Base-by-base conservation (phyloP, 2,113 vertebrate species). In the Sinocyclocheilus maitianheensis region DNA sequence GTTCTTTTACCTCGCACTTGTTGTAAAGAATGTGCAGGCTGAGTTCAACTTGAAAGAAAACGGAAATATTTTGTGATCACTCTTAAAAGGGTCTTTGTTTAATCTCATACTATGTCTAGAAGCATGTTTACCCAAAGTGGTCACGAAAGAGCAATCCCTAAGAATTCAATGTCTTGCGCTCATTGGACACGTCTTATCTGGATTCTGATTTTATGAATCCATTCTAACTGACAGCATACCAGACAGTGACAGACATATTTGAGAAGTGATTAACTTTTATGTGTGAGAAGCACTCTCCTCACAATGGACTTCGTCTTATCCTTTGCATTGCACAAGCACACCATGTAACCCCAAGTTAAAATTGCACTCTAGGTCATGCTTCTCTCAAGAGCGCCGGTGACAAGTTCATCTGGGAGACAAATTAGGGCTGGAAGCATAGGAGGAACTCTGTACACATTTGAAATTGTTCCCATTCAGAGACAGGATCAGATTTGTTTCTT, bases 211-310 rank as follows among this genome's bases (percentile, higher is more conserved):
- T 84, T 62, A 83, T 72, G 60, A 53, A 55, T 84, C 40, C 18
- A 60, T 83, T 88, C 77, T 34, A 60, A 60, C 81, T 65, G 46
- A 71, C 81, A 74, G 63, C 83, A 85, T 86, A 77, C 37, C 85
- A 77, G 65, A 86, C 53, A 79, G 74, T n/a, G 72, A 85, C 71
- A 87, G 78, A 72, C 34, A 40, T 85, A 76, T 75, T 83, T 80
- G 83, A 62, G 14, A 12, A 85, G 53, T 69, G 43, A 81, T 79
- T 77, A 75, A 40, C 62, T 62, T 88, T 86, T 77, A 11, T 84
- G 75, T 83, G 46, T 60, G 24, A 30, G 14, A 16, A 75, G 40
- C 37, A 60, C 60, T 85, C 81, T 89, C 24, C 24, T 77, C 78
- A 76, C 65, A 58, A 85, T 43, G 22, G 24, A 77, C 55, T 86